phyloP scores from a whole-genome alignment of 2,888 invertebrate species.

The Archaeoteleia sp. region DNA sequence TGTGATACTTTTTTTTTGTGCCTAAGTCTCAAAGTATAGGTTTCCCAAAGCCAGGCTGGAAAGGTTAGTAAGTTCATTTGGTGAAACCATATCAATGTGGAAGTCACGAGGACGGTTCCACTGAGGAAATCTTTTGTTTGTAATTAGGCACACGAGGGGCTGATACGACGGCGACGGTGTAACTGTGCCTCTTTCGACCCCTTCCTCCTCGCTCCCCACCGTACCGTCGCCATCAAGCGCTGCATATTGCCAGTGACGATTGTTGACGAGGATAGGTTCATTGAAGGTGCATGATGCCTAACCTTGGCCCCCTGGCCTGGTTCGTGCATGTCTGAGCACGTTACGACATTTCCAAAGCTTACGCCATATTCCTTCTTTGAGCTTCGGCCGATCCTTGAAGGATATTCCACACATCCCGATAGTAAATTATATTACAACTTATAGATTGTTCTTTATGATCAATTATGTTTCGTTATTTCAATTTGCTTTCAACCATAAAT shows the following conservation, averaged over 20 bases:
- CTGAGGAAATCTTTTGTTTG: conserved; percentile 32
- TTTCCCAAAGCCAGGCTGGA: conserved; percentile 26
- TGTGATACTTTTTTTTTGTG: conserved; percentile 18
- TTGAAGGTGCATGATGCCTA: conserved; percentile 39
- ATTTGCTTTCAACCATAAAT: no score
- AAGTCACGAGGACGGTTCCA: conserved; percentile 29
- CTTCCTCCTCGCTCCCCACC: no score
- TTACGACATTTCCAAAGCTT: conserved; percentile 44
- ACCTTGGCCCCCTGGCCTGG: conserved; percentile 69
- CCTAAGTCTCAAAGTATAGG: conserved; percentile 20
- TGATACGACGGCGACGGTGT: conserved; percentile 7
- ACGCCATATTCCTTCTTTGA: conserved; percentile 25
- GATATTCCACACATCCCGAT: conserved; percentile 17
- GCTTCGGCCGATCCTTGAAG: conserved; percentile 21
- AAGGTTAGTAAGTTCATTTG: conserved; percentile 36
- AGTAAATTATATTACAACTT: no score
- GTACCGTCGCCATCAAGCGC: conserved; percentile 23
- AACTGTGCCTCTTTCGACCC: conserved; percentile 11
- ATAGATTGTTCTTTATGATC: no score
- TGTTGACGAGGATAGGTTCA: conserved; percentile 45
- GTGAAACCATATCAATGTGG: conserved; percentile 30
- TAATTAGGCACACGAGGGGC: conserved; percentile 28
- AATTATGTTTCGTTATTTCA: no score
- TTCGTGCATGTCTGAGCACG: conserved; percentile 59
- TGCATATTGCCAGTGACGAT: conserved; percentile 21